These are phyloP conservation scores for Drosophila nigritarsus DNA, from an alignment of 2,888 invertebrate genomes.

Conservation along the genomic window DNA sequence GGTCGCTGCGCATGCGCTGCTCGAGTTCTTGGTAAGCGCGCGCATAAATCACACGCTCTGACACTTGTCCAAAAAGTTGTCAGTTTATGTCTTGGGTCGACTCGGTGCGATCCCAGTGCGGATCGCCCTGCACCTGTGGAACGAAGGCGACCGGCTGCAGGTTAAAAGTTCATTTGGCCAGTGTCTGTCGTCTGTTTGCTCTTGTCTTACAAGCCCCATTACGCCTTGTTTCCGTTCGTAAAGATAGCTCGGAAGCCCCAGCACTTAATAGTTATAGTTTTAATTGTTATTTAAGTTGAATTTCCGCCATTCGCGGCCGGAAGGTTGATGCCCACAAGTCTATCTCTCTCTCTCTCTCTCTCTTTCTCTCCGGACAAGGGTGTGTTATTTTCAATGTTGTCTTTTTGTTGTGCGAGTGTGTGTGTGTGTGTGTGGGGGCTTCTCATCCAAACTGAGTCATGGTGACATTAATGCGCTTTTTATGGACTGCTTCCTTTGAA, in stretches of 20 bases:
- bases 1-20: slow-evolving; percentile 79
- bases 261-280: slow-evolving; percentile 70
- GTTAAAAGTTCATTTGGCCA: slow-evolving; percentile 70
- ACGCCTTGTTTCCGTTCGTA: slow-evolving; percentile 73
- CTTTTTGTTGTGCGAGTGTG: slow-evolving; percentile 19
- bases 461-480: slow-evolving; percentile 77
- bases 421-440: slow-evolving; percentile 58
- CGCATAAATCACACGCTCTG: slow-evolving; percentile 76
- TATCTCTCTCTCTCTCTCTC: not conserved
- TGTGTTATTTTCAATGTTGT: slow-evolving; percentile 23
- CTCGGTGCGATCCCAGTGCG: slow-evolving; percentile 24
- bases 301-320: slow-evolving; percentile 70
- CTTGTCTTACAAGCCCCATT: slow-evolving; percentile 74
- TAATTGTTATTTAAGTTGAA: slow-evolving; percentile 77
- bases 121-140: slow-evolving; percentile 64
- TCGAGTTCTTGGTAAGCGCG: slow-evolving; percentile 74
- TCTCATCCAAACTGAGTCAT: slow-evolving; percentile 62
- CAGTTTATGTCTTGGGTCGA: slow-evolving; percentile 72
- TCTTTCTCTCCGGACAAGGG: slow-evolving; percentile 22
- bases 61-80: slow-evolving; percentile 78
- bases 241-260: slow-evolving; percentile 54
- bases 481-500: slow-evolving; percentile 76
- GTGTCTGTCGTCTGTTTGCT: slow-evolving; percentile 28
- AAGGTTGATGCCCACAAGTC: slow-evolving; percentile 53
- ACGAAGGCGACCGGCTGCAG: slow-evolving; percentile 35